These are phyloP conservation scores for Patella depressa DNA, from an alignment of 2,888 invertebrate species.

Conservation along the genomic window DNA sequence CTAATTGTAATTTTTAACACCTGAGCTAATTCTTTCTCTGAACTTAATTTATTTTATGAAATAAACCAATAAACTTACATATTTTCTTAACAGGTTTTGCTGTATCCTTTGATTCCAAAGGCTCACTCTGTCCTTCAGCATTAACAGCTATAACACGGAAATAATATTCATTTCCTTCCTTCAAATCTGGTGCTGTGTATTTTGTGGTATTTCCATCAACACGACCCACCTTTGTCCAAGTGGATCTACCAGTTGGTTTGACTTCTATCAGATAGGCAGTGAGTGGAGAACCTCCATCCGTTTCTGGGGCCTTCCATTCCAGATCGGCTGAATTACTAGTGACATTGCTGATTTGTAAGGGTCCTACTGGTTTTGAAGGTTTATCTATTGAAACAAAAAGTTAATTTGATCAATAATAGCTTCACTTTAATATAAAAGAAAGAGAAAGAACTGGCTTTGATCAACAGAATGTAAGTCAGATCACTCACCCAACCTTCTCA, in stretches of 20 bases:
- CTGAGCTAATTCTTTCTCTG: no score
- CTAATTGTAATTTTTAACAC: no score
- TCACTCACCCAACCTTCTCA: no score
- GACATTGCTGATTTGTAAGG: conserved; percentile 81
- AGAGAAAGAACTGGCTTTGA: background rate
- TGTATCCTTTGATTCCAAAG: conserved; percentile 68
- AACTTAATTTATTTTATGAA: background rate
- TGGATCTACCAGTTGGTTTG: conserved; percentile 82
- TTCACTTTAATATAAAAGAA: no score
- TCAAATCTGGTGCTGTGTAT: conserved; percentile 76
- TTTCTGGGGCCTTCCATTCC: conserved; percentile 69
- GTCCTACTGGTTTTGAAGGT: conserved; percentile 90
- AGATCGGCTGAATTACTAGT: conserved; percentile 90
- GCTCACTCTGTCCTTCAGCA: conserved; percentile 86
- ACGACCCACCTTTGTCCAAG: conserved; percentile 79
- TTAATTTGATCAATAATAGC: background rate
- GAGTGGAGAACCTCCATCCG: conserved; percentile 68
- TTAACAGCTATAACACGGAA: conserved; percentile 90
- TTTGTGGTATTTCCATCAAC: conserved; percentile 45
- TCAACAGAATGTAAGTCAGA: background rate
- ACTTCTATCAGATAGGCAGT: conserved; percentile 73
- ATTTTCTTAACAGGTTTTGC: conserved; percentile 54
- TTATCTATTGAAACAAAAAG: conserved; percentile 76
- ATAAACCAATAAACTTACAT: conserved; percentile 43
- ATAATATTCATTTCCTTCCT: conserved; percentile 85